Conservation (phyloP, 2,113 vertebrate genomes). For the Chiloscyllium plagiosum region DNA sequence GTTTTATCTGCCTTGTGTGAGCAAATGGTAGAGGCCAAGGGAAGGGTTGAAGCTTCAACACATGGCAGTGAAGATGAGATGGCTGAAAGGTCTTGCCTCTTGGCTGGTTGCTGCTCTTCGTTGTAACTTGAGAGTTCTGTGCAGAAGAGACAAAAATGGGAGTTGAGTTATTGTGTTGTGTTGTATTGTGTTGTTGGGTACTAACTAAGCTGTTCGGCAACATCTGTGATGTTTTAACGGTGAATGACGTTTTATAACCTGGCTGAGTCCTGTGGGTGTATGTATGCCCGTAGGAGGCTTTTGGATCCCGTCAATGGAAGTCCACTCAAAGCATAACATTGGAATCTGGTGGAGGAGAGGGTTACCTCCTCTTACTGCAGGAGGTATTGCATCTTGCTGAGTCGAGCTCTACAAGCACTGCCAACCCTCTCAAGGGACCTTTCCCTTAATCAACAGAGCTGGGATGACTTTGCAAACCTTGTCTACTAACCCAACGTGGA, state of each 20-base stretch:
- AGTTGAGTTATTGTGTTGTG: not conserved
- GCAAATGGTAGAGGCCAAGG: not conserved
- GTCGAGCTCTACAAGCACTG: not conserved
- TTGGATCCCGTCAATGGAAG: not conserved
- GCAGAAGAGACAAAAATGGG: not conserved
- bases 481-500: not conserved
- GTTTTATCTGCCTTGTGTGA: not conserved
- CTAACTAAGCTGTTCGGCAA: not conserved
- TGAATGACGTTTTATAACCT: not conserved
- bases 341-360: not conserved
- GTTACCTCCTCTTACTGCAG: not conserved
- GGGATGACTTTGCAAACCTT: not conserved
- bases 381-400: not conserved
- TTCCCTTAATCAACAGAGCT: not conserved
- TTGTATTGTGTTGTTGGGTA: not conserved
- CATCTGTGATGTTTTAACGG: not conserved
- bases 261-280: not conserved
- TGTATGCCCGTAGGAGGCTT: not conserved
- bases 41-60: not conserved
- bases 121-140: not conserved
- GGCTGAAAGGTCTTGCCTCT: not conserved
- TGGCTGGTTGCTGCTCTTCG: not conserved
- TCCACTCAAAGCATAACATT: not conserved
- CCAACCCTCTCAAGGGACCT: not conserved
- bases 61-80: not conserved